Evolutionary conservation across 2,797 vertebrate species (phyloP), one percentile per base, ranked within the genome.

Genomic region (Enteromius treurensis): DNA sequence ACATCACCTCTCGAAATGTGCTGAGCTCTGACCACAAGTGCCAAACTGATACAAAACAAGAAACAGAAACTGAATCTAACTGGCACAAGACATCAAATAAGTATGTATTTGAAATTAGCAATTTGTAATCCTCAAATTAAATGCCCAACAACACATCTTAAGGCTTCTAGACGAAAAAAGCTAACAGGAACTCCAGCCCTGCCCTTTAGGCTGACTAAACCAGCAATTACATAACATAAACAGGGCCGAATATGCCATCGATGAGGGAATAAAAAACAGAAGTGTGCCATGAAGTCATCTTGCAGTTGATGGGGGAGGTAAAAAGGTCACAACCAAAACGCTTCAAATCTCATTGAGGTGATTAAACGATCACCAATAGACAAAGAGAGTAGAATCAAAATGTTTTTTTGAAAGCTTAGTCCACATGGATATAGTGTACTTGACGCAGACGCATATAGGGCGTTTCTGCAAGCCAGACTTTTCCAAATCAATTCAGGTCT

Each of bases 141-240:
- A 60, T 4, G 21, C n/a, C 5, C 64, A 67, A 79, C 23, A 32
- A 67, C 47, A 53, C 1, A 2, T 26, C 26, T 26, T 26, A 26
- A 26, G 55, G 29, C 29, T 45, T 64, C 17, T 49, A 29, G 60
- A 6, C 26, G 32, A 77, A 58, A 67, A 58, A 14, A 9, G 19
- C 55, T 4, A 84, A 82, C 70, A 62, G 37, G 19, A 80, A 58
- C 34, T 71, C 60, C 19, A 21, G 64, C 53, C 76, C 64, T 84
- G 85, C 53, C 76, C 77, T 80, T 21, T n/a, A 19, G 40, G 67
- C 32, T 65, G 62, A 73, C 55, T 58, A 32, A 79, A 74, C 70
- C 64, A 55, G 19, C 23, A 26, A 65, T 85, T 87, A 85, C 40
- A 19, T 77, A 87, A 85, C 69, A 70, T 13, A 45, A 37, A 82